Percentiles rank a stretch among this genome's conserved stretches.
Evolutionary conservation across 2,888 invertebrate species (phyloP).

Genomic region (Lucinisca nassula): DNA sequence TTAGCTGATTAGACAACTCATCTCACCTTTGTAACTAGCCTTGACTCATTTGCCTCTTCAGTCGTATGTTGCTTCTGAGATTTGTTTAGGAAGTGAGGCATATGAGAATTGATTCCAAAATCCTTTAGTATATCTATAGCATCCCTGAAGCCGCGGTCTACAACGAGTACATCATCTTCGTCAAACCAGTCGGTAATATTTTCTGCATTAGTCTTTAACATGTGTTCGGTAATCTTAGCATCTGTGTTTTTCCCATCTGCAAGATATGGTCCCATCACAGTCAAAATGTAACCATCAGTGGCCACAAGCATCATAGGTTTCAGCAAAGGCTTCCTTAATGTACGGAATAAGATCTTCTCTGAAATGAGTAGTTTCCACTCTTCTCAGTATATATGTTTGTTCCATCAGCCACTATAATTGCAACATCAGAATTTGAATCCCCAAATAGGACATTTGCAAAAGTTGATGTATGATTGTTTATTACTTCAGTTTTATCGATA

Average conservation of each 20-base stretch:
- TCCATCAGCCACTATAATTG: conserved; percentile 59
- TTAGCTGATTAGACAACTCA: conserved; percentile 27
- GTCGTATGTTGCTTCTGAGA: conserved; percentile 58
- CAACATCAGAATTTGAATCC: conserved; percentile 1
- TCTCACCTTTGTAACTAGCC: conserved; percentile 50
- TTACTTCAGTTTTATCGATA: conserved; percentile 45
- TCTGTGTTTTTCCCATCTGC: conserved; percentile 59
- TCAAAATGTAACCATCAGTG: conserved; percentile 56
- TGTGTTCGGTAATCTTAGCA: conserved; percentile 61
- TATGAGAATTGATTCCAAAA: conserved; percentile 52
- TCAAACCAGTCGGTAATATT: conserved; percentile 37
- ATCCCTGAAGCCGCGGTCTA: conserved; percentile 63
- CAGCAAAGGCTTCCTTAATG: conserved; percentile 61
- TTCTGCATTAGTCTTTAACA: conserved; percentile 51
- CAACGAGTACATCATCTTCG: conserved; percentile 54
- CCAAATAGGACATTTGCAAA: conserved; percentile 51
- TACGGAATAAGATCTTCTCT: conserved; percentile 44
- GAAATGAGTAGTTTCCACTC: conserved; percentile 52
- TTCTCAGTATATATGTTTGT: conserved; percentile 66
- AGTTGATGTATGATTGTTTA: conserved; percentile 50
- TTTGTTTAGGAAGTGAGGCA: conserved; percentile 43
- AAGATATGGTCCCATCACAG: conserved; percentile 61
- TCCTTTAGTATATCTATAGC: conserved; percentile 45
- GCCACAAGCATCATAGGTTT: conserved; percentile 64
- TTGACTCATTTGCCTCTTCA: conserved; percentile 54